These are phyloP conservation scores for Tenrec ecaudatus DNA, from an alignment of 2,113 vertebrate species.

Conservation along the genomic window DNA sequence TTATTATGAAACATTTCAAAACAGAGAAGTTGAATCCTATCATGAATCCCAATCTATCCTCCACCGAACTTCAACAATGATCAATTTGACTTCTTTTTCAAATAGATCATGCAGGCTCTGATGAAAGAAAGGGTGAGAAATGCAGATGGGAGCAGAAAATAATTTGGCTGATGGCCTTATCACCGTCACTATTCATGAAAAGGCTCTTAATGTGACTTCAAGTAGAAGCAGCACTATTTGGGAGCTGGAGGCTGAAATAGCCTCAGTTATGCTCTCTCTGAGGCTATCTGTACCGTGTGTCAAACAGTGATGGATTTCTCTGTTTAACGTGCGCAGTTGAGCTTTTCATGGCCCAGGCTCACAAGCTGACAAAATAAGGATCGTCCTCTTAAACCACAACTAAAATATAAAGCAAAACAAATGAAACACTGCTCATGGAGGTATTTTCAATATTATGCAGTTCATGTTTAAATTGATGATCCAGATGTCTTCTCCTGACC, in stretches of 20 bases:
- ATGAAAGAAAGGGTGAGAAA: constrained; percentile 8
- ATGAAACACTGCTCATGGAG: background rate
- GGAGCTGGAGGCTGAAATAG: constrained; percentile 1
- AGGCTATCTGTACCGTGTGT: constrained; percentile 6
- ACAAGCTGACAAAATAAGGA: constrained; percentile 52
- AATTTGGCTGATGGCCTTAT: background rate
- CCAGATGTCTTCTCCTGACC: constrained; percentile 19
- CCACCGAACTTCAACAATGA: background rate
- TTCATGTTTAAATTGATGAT: constrained; percentile 55
- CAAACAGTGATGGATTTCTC: background rate
- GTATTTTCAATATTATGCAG: background rate
- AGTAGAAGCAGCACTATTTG: constrained; percentile 47
- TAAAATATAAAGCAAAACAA: constrained; percentile 23
- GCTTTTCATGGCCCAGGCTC: background rate
- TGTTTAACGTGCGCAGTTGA: background rate
- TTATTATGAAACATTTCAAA: background rate
- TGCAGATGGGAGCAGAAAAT: background rate
- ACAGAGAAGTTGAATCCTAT: background rate
- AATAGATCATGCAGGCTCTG: background rate
- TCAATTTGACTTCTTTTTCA: background rate
- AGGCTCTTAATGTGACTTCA: constrained; percentile 30
- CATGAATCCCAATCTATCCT: background rate
- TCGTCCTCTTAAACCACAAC: background rate
- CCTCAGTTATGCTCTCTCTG: background rate
- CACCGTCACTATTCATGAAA: constrained; percentile 38